Base-by-base conservation (phyloP, 2,888 invertebrate genomes). In the Mimumesa dahlbomi region DNA sequence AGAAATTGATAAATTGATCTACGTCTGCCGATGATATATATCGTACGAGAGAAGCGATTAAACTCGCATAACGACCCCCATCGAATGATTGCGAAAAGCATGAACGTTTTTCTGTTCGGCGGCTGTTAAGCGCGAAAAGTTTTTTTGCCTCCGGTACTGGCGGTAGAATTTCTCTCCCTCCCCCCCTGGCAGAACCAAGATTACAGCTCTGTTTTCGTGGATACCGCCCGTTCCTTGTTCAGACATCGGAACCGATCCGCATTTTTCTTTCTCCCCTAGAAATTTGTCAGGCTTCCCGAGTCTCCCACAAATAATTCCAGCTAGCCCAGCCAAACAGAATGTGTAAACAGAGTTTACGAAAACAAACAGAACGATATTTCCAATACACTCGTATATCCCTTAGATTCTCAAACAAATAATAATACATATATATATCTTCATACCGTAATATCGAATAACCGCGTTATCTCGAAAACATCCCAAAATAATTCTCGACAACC, bases 201-300 rank as follows among this genome's bases (percentile, higher is more conserved):
- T 77, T 77, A 77, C 68, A 72, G 50, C 52, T 57, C 62, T 72
- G 77, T 78, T 78, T 77, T 77, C 71, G 58, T 61, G 65, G 40
- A 56, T 53, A 49, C 62, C 59, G 56, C 53, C 46, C 53, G 34
- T 43, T 62, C 64, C 68, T 25, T 56, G 72, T 58, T 72, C 58
- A 65, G 75, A 67, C 79, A 78, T 72, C 64, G 72, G 34, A 75
- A 78, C 78, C 59, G 75, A 75, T 72, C 75, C 72, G 67, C 75
- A 77, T 75, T 77, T 77, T 72, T 77, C 77, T 75, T 75, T 34
- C 68, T 67, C 61, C 75, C 71, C 40, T 36, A 46, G 42, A 65
- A 61, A 77, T 77, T 77, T 78, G 75, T 78, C 77, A 75, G 62
- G 65, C 54, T 57, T 49, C 57, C 53, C 18, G 29, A 70, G 43